A percentile compares a stretch with the other conserved stretches of the same genome.
Conservation (phyloP, 1,140 invertebrate species). For the Aethina tumida region DNA sequence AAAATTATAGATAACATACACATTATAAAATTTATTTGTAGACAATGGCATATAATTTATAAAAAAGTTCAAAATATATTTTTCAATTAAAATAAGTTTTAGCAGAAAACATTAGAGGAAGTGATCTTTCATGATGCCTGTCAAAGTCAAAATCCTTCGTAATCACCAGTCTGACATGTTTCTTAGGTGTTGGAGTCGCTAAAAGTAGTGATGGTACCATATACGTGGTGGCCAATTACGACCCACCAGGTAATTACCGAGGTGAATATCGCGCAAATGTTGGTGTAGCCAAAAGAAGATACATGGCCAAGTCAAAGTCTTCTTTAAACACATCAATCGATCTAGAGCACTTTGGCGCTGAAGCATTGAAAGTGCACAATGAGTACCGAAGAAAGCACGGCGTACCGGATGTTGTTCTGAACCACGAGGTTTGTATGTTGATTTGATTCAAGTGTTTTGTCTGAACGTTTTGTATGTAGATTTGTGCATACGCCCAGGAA, state of each 20-base stretch:
- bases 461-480: conserved; percentile 27
- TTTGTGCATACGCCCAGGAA: conserved; percentile 47
- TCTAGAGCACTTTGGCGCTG: conserved; percentile 40
- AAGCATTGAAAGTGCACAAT: conserved; percentile 66
- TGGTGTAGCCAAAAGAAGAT: background rate
- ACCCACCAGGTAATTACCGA: conserved; percentile 74
- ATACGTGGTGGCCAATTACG: conserved; percentile 79
- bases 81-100: too few relatives aligned
- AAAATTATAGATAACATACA: too few relatives aligned
- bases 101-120: too few relatives aligned
- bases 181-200: conserved; percentile 68
- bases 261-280: conserved; percentile 66
- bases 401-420: conserved; percentile 50
- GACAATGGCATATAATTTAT: too few relatives aligned
- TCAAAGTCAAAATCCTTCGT: too few relatives aligned
- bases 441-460: background rate
- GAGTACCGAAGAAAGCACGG: conserved; percentile 66
- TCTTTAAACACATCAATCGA: too few relatives aligned
- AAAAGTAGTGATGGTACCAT: conserved; percentile 55
- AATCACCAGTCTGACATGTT: conserved; percentile 57
- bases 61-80: too few relatives aligned
- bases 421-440: conserved; percentile 46
- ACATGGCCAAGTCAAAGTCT: conserved; percentile 13
- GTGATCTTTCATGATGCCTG: too few relatives aligned
- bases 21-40: too few relatives aligned